Evolutionary conservation across 2,113 vertebrate genomes (phyloP).

Genomic region (Anguilla rostrata): DNA sequence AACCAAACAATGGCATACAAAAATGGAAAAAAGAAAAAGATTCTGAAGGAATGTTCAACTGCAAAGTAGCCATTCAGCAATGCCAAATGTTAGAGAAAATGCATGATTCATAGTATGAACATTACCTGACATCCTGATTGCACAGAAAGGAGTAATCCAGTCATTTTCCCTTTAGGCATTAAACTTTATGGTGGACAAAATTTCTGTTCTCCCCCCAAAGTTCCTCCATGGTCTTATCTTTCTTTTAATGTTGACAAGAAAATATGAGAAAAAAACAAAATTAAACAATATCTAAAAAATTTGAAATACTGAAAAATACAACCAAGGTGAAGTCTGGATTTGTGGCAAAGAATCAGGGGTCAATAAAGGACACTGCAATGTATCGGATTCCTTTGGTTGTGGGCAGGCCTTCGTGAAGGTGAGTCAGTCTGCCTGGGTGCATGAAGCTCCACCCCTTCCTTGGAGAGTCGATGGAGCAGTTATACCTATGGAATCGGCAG

Average conservation of each 20-base stretch:
- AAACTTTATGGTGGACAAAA: background rate
- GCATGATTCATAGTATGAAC: background rate
- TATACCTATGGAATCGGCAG: constrained; percentile 94
- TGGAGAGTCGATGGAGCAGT: constrained; percentile 90
- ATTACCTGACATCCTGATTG: background rate
- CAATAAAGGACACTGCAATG: constrained; percentile 96
- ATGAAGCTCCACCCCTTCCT: constrained; percentile 98
- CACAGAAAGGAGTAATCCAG: background rate
- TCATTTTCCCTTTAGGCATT: background rate
- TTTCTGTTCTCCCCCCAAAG: constrained; percentile 13
- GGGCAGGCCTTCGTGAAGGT: constrained; percentile 95
- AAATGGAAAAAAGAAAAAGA: background rate
- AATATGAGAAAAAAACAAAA: constrained; percentile 15
- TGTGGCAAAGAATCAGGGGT: constrained; percentile 72
- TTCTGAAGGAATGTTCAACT: background rate
- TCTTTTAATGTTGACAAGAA: background rate
- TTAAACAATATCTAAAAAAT: constrained; percentile 2
- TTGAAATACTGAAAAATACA: constrained; percentile 9
- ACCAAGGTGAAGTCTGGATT: background rate
- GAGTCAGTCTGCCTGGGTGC: constrained; percentile 95
- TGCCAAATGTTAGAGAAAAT: background rate
- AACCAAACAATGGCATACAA: background rate
- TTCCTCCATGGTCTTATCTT: background rate
- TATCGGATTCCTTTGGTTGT: constrained; percentile 93
- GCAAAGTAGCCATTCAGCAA: background rate